These are phyloP conservation scores for Zoanthus sansibaricus DNA, from an alignment of 92 coral and sea anemone species.

Conservation along the genomic window DNA sequence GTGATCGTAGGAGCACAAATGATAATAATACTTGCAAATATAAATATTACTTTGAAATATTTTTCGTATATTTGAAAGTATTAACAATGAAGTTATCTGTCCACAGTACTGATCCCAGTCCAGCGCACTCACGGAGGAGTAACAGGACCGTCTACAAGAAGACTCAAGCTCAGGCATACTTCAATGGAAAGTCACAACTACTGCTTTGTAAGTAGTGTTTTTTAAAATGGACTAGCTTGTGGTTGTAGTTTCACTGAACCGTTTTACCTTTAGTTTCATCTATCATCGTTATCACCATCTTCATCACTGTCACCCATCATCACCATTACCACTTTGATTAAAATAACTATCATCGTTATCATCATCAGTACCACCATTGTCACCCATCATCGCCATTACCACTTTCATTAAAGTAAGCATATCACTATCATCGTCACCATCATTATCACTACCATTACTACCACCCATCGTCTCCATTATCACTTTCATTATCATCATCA, in stretches of 20 bases:
- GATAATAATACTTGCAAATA: no score
- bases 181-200: constrained; percentile 71
- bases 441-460: neutral
- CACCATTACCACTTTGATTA: no score
- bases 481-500: neutral
- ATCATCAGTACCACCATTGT: no score
- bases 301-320: no score
- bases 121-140: constrained; percentile 36
- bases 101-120: constrained; percentile 70
- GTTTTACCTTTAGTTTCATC: no score
- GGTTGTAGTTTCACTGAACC: no score
- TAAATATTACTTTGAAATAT: no score
- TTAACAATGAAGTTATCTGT: neutral
- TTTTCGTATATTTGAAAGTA: neutral
- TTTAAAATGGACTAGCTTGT: neutral
- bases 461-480: neutral
- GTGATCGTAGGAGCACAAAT: no score
- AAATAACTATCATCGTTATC: no score
- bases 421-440: neutral
- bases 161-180: constrained; percentile 75
- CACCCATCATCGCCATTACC: no score
- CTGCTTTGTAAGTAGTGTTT: constrained; percentile 59
- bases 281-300: no score
- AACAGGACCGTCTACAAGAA: constrained; percentile 67
- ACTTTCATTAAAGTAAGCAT: no score